These are phyloP conservation scores for Teinopalpus imperialis DNA, from an alignment of 2,888 invertebrate genomes.

Conservation along the genomic window DNA sequence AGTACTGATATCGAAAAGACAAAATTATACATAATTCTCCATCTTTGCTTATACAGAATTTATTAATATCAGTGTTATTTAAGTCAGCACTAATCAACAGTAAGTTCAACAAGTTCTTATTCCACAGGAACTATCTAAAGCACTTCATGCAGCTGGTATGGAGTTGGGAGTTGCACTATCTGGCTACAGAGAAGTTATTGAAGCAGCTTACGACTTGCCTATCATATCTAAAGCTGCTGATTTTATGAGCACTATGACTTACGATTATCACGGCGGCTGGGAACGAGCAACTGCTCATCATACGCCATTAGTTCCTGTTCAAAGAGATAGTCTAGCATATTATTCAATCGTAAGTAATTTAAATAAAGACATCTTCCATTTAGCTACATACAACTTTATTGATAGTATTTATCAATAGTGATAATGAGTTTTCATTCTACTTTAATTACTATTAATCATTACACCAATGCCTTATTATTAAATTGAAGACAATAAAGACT, in stretches of 20 bases:
- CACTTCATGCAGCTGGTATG: conserved; percentile 85
- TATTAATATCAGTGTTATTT: too few relatives aligned
- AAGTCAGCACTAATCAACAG: too few relatives aligned
- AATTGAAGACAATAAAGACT: too few relatives aligned
- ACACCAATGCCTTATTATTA: too few relatives aligned
- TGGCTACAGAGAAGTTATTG: conserved; percentile 95
- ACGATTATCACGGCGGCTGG: conserved; percentile 96
- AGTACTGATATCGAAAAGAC: too few relatives aligned
- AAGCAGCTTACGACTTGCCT: conserved; percentile 90
- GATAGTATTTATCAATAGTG: too few relatives aligned
- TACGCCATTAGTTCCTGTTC: conserved; percentile 86
- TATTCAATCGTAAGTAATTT: conserved; percentile 87
- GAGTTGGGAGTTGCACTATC: conserved; percentile 91
- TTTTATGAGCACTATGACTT: conserved; percentile 93
- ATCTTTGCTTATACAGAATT: too few relatives aligned
- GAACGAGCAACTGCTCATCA: conserved; percentile 90
- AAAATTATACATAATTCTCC: too few relatives aligned
- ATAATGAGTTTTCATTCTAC: too few relatives aligned
- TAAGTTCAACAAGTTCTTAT: too few relatives aligned
- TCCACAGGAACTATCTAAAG: conserved; percentile 85
- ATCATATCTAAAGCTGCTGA: conserved; percentile 86
- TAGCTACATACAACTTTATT: too few relatives aligned
- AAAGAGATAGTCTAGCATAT: conserved; percentile 86
- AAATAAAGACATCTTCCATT: background rate
- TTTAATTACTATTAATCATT: too few relatives aligned